These are phyloP conservation scores for Heliocidaris erythrogramma DNA, from an alignment of 35 echinoderm and acorn worm genomes.

Conservation along the genomic window DNA sequence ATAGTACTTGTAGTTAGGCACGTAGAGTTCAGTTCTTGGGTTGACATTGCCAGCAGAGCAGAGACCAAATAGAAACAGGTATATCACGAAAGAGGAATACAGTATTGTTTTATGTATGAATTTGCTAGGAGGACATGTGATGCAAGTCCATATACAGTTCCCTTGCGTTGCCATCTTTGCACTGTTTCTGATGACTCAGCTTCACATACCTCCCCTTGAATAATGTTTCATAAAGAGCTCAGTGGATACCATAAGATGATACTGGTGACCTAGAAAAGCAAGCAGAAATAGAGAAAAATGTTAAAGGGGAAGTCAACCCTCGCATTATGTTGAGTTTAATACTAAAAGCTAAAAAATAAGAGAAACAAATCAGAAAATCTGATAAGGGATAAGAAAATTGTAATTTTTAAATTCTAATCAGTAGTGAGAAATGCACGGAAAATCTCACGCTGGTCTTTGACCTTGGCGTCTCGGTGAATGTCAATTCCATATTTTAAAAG, in stretches of 20 bases:
- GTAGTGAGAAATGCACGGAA: no score
- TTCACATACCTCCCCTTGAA: neutral
- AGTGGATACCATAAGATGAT: neutral
- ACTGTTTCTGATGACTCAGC: neutral
- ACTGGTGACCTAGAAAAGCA: neutral
- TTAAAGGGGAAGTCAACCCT: neutral
- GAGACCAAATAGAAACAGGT: neutral
- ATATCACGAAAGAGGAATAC: neutral
- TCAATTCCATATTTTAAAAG: no score
- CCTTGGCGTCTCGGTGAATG: no score
- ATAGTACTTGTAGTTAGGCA: constrained; percentile 88
- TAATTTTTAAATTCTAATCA: no score
- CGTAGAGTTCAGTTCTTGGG: constrained; percentile 74
- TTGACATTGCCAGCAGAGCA: constrained; percentile 68
- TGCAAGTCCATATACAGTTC: neutral
- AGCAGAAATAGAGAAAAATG: neutral
- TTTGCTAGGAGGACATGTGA: neutral
- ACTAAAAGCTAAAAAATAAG: no score
- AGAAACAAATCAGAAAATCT: no score
- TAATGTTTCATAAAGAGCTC: neutral
- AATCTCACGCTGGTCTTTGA: no score
- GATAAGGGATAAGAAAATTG: no score
- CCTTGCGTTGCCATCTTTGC: neutral
- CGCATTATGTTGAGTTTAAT: no score
- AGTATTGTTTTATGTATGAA: neutral